Conservation (phyloP, 2,113 vertebrate species). For the Anguilla japonica region DNA sequence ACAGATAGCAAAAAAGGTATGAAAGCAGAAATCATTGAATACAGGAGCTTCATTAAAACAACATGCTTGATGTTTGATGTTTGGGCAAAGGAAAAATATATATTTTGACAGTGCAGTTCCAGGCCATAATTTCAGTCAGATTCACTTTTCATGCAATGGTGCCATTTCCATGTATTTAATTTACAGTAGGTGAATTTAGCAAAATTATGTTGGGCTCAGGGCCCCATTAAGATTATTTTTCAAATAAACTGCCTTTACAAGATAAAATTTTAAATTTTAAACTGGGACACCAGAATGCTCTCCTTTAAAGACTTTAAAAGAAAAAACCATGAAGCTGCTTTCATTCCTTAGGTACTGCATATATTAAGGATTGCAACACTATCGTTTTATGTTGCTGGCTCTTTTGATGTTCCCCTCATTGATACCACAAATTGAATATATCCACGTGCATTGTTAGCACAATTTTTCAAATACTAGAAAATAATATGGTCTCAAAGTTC, state of each 20-base stretch:
- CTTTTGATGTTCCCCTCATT: conserved; percentile 29
- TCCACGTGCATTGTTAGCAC: conserved; percentile 14
- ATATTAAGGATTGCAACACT: conserved; percentile 26
- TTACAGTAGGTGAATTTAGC: conserved; percentile 39
- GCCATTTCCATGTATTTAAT: conserved; percentile 27
- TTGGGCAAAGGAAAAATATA: conserved; percentile 39
- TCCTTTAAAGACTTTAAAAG: conserved; percentile 49
- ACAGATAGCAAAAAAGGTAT: conserved; percentile 62
- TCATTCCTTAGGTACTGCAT: conserved; percentile 37
- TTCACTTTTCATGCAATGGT: not conserved
- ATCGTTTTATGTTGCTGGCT: conserved; percentile 25
- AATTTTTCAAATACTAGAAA: conserved; percentile 18
- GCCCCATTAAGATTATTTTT: conserved; percentile 46
- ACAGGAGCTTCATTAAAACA: conserved; percentile 54
- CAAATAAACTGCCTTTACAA: conserved; percentile 42
- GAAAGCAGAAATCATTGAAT: conserved; percentile 67
- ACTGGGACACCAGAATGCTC: conserved; percentile 48
- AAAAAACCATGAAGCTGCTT: conserved; percentile 31
- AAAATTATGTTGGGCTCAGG: conserved; percentile 38
- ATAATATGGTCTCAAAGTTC: not conserved
- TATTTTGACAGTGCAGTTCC: conserved; percentile 39
- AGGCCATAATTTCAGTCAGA: not conserved
- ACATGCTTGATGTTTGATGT: conserved; percentile 25
- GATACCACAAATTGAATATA: conserved; percentile 19
- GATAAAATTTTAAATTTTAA: conserved; percentile 67